Evolutionary conservation across 1,140 invertebrate species (phyloP).

Genomic region (Coptotermes formosanus): DNA sequence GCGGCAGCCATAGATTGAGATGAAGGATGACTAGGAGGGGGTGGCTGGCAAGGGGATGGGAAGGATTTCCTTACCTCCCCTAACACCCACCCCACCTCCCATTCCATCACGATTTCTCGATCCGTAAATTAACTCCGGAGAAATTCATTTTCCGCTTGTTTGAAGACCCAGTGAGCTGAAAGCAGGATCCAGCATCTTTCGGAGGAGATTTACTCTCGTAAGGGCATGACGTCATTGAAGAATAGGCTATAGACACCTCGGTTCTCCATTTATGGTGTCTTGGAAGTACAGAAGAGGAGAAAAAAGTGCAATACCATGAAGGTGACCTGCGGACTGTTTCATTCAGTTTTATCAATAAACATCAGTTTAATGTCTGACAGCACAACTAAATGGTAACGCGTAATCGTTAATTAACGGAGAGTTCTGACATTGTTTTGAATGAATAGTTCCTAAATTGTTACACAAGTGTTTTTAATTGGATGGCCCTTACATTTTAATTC

Average conservation of each 20-base stretch:
- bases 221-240: neutral
- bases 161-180: constrained; percentile 23
- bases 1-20: constrained; percentile 15
- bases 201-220: constrained; percentile 25
- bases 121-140: constrained; percentile 31
- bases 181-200: constrained; percentile 11
- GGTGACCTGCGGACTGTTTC: neutral
- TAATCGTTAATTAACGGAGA: too few relatives aligned
- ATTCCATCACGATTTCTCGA: constrained; percentile 19
- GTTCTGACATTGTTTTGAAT: too few relatives aligned
- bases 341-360: neutral
- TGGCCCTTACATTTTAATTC: too few relatives aligned
- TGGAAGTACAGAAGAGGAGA: neutral
- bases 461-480: too few relatives aligned
- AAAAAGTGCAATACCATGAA: neutral
- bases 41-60: neutral
- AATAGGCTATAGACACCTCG: neutral
- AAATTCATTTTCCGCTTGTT: constrained; percentile 30
- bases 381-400: neutral
- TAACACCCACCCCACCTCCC: neutral
- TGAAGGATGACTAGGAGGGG: neutral
- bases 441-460: too few relatives aligned
- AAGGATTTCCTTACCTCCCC: neutral
- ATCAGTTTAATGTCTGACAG: neutral
- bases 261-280: neutral